Evolutionary conservation across 2,797 vertebrate species (phyloP).

Genomic region (Phataginus tetradactyla): DNA sequence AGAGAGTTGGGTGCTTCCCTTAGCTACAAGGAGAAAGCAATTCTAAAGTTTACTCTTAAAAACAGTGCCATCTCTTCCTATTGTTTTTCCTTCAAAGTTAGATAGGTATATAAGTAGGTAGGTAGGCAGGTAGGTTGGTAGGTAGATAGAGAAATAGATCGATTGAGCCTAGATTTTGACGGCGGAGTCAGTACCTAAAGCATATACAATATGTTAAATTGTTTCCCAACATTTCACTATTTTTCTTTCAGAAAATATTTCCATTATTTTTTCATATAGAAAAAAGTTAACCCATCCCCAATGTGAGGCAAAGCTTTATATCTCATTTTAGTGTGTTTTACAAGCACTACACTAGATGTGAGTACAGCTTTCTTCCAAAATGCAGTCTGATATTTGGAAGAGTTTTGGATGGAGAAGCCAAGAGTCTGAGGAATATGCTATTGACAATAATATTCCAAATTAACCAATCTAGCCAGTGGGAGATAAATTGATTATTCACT

Average conservation of each 20-base stretch:
- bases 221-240: background rate
- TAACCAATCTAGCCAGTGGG: background rate
- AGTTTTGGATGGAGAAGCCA: background rate
- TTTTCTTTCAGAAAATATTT: background rate
- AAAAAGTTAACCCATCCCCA: background rate
- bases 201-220: background rate
- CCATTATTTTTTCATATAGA: background rate
- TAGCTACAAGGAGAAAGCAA: background rate
- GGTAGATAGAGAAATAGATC: background rate
- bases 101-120: background rate
- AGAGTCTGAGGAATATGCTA: background rate
- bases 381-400: conserved; percentile 5
- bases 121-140: too few relatives aligned
- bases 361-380: background rate
- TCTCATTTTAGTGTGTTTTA: background rate
- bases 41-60: background rate
- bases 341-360: background rate
- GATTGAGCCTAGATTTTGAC: background rate
- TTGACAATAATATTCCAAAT: background rate
- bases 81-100: background rate
- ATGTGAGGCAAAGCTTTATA: conserved; percentile 20
- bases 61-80: background rate
- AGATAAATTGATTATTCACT: conserved; percentile 19
- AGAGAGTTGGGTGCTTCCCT: background rate
- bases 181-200: background rate